A percentile compares a stretch with the other conserved stretches of the same genome.
These are phyloP conservation scores for Bembecia ichneumoniformis DNA, from an alignment of 2,888 invertebrate species.

Conservation along the genomic window DNA sequence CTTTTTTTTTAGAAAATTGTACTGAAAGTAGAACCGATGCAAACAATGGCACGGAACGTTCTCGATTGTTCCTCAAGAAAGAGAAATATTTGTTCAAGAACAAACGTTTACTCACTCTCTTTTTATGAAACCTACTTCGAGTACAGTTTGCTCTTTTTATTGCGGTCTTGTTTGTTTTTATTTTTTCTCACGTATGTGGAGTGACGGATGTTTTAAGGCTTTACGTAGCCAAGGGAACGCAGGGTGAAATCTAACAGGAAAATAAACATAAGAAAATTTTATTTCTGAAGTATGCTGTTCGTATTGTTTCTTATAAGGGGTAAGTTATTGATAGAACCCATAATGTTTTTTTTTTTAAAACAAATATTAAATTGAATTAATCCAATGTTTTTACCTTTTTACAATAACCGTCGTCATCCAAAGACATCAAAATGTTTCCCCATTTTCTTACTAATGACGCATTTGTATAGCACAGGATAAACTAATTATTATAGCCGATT, in stretches of 20 bases:
- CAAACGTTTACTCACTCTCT: constrained; percentile 29
- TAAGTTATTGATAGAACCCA: neutral
- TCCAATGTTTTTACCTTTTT: too few species aligned
- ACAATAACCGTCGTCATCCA: too few species aligned
- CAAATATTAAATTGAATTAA: too few species aligned
- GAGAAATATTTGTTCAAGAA: constrained; percentile 31
- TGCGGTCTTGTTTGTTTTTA: constrained; percentile 18
- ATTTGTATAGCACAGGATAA: too few species aligned
- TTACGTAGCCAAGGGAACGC: neutral
- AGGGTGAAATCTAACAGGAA: neutral
- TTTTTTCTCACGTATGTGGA: constrained; percentile 1
- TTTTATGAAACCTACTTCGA: constrained; percentile 32
- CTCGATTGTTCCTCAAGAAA: constrained; percentile 19
- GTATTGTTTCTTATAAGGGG: neutral
- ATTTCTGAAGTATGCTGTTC: too few species aligned
- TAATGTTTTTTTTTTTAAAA: too few species aligned
- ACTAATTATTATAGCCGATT: too few species aligned
- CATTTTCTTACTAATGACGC: too few species aligned
- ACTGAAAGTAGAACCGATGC: neutral
- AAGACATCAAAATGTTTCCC: too few species aligned
- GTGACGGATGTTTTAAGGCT: constrained; percentile 1
- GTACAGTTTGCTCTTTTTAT: constrained; percentile 26
- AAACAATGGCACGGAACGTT: neutral
- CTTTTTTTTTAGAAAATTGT: neutral
- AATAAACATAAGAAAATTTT: too few species aligned